Base-by-base conservation (phyloP, 2,797 vertebrate species). In the Rhabdophis nuchalis region DNA sequence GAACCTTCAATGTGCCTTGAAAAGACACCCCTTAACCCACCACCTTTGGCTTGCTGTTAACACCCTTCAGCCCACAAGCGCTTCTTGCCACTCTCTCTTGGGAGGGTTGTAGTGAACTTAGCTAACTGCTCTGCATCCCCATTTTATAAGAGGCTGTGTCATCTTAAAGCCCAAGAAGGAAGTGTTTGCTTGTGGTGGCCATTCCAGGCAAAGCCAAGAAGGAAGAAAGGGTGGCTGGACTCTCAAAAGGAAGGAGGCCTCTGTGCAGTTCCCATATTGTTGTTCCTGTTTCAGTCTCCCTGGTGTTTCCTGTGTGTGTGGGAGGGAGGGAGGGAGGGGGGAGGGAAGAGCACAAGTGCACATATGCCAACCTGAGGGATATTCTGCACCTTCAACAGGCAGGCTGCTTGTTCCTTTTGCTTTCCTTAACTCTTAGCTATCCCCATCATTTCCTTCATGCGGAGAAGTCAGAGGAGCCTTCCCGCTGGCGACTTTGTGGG, bases 241-340 rank as follows among this genome's bases (percentile, higher is more conserved):
- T 94, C 92, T 57, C 93, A 29, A 92, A 95, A 97, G 96, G 95
- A 96, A 95, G 93, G 89, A 53, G 4, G 72, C 36, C 0, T 41
- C 93, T 3, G 7, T 64, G 16, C n/a, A 0, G 20, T 91, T 96
- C 96, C 97, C 96, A 96, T 96, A 95, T 93, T 95, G 90, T 94
- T 95, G 95, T 97, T 97, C 97, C 96, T 96, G 95, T 96, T 92
- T 86, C 61, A 6, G n/a, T 54, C 88, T 0, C 94, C 11, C 27
- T 58, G 50, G 14, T 52, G 14, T 32, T 77, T 11, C 52, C 58
- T 36, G 0, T 72, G 52, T 29, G 41, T 1, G 0, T 29, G 25
- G 1, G 68, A 8, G 68, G 18, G 32, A 72, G 16, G 36, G 68
- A 9, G 32, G 8, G n/a, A 9, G 32, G 3, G 14, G 6, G n/a